phyloP scores from a whole-genome alignment of 2,888 invertebrate genomes.

The Plusia festucae region DNA sequence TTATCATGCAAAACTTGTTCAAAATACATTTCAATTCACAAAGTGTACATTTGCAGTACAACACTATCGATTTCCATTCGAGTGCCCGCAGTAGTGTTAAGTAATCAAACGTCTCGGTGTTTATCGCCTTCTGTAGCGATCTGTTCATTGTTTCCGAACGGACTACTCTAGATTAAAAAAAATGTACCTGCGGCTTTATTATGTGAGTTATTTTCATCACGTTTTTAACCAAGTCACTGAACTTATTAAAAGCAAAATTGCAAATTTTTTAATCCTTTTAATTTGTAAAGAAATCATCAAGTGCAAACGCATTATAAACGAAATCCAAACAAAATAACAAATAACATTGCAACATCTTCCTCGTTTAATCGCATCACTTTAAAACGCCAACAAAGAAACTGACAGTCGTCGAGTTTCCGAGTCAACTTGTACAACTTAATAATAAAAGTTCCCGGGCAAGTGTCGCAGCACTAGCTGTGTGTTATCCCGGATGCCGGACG shows the following conservation, averaged over 20 bases:
- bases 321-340: background rate
- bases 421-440: slow-evolving; percentile 30
- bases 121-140: slow-evolving; percentile 44
- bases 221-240: too few species aligned
- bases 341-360: background rate
- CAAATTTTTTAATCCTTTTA: too few species aligned
- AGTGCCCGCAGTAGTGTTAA: slow-evolving; percentile 32
- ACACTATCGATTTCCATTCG: slow-evolving; percentile 17
- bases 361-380: slow-evolving; percentile 18
- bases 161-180: slow-evolving; percentile 19
- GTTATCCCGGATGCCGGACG: slow-evolving; percentile 50
- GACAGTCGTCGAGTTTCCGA: slow-evolving; percentile 40
- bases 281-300: background rate
- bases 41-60: background rate
- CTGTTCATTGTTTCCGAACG: slow-evolving; percentile 37
- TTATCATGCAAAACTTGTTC: background rate
- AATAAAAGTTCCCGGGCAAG: slow-evolving; percentile 45
- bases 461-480: slow-evolving; percentile 51
- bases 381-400: slow-evolving; percentile 37
- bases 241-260: too few species aligned
- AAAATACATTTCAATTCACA: background rate
- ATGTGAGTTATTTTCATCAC: too few species aligned
- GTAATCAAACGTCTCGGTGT: slow-evolving; percentile 51
- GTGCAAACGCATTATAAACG: background rate
- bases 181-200: too few species aligned